phyloP scores from a whole-genome alignment of 2,888 invertebrate species.

The Drosophila paranaensis region DNA sequence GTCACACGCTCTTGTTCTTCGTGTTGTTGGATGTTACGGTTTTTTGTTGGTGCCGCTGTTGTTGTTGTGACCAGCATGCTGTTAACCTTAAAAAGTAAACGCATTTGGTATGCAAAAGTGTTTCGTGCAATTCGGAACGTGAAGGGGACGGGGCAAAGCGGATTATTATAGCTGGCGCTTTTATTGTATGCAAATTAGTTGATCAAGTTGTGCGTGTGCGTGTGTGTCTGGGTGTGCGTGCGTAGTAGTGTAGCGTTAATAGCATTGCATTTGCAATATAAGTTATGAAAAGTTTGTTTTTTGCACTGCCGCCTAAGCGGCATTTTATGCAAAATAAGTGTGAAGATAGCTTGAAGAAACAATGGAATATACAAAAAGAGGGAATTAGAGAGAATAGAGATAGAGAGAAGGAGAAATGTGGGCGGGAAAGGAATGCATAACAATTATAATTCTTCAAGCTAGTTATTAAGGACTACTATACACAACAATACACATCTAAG shows the following conservation, averaged over 20 bases:
- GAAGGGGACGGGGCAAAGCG: background rate
- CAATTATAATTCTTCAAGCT: background rate
- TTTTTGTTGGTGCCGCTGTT: background rate
- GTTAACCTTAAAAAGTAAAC: conserved; percentile 58
- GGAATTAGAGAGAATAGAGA: background rate
- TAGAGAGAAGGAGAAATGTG: background rate
- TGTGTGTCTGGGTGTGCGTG: conserved; percentile 5
- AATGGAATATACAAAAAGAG: background rate
- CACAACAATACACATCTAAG: too few relatives aligned
- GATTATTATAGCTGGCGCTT: conserved; percentile 34
- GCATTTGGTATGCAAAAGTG: conserved; percentile 69
- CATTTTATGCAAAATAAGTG: conserved; percentile 58
- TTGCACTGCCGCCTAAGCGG: conserved; percentile 39
- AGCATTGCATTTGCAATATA: conserved; percentile 62
- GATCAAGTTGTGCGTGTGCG: conserved; percentile 6
- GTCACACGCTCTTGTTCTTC: background rate
- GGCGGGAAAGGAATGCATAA: background rate
- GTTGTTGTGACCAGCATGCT: conserved; percentile 47
- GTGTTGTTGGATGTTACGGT: conserved; percentile 7
- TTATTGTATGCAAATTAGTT: conserved; percentile 65
- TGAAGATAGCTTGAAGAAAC: conserved; percentile 17
- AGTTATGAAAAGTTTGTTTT: conserved; percentile 55
- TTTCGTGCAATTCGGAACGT: conserved; percentile 47
- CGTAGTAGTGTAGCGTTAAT: conserved; percentile 56
- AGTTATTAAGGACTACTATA: background rate